Base-by-base conservation (phyloP, 1,140 invertebrate species). In the Polypedilum vanderplanki region DNA sequence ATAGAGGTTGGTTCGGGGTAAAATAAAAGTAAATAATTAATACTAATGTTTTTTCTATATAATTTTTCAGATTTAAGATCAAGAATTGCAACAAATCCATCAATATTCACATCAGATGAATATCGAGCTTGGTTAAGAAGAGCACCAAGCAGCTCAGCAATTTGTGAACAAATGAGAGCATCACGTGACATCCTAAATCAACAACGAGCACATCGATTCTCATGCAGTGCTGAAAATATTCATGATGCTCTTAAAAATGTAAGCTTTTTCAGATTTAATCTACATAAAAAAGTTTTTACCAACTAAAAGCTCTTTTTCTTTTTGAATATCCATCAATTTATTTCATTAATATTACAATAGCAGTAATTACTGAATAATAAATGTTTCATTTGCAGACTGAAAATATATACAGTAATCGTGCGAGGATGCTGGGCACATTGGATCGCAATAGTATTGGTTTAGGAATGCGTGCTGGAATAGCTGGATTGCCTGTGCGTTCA, bases 201-300 rank as follows among this genome's bases (percentile, higher is more conserved):
- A 78, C 87, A 89, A 77, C 85, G 90, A 79, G 87, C 88, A 40
- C 89, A 90, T 18, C 86, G 91, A 82, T 94, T 91, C 83, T 95
- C 90, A 75, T 95, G 91, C 82, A 93, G 91, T 79, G 94, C 94
- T 17, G 94, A 97, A 84, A 96, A 96, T 84, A 91, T 95, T 76
- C 91, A 92, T 75, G 90, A 91, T 78, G 91, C 90, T 33, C 85
- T 90, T 22, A 90, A 90, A 83, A 90, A 91, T 82, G 91, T 92
- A 84, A 86, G 85, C n/a, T n/a, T n/a, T 84, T 40, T 17, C 12
- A 46, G 4, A 57, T 18, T 74, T 24, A 40, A 75, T 64, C 15
- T 70, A 65, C 2, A 65, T 70, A 20, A 74, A 1, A 22, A 65
- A 73, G 20, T 73, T 74, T 41, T n/a, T 64, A 7, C 17, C 4